phyloP scores from a whole-genome alignment of 1,140 invertebrate genomes.

The Eubasilissa regina region DNA sequence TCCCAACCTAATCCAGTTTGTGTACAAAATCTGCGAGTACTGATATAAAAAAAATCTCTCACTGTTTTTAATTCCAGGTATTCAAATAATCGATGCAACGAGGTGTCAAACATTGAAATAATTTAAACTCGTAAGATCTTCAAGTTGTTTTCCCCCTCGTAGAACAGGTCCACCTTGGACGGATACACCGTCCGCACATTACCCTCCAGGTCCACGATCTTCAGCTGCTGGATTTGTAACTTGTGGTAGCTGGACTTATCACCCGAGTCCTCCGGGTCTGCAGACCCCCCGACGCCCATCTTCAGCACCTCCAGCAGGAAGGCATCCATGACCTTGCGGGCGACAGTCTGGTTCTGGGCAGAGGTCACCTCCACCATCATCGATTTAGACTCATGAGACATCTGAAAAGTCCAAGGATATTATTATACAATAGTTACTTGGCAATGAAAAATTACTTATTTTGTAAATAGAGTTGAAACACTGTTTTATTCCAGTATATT shows the following conservation, averaged over 20 bases:
- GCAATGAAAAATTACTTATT: not conserved
- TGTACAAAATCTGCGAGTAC: too few relatives aligned
- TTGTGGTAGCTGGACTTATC: conserved; percentile 61
- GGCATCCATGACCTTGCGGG: conserved; percentile 80
- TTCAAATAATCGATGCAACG: too few relatives aligned
- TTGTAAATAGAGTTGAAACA: too few relatives aligned
- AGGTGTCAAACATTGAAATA: not conserved
- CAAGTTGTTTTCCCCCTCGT: conserved; percentile 67
- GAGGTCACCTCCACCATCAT: conserved; percentile 88
- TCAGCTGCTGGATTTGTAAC: conserved; percentile 79
- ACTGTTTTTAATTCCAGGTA: too few relatives aligned
- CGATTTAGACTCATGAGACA: conserved; percentile 76
- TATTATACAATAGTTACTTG: not conserved
- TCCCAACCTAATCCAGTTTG: too few relatives aligned
- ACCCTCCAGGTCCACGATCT: conserved; percentile 79
- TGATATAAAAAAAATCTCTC: too few relatives aligned
- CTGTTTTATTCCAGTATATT: too few relatives aligned
- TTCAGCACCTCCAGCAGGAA: conserved; percentile 77
- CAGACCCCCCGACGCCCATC: conserved; percentile 69
- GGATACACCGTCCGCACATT: conserved; percentile 83
- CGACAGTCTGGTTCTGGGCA: conserved; percentile 75
- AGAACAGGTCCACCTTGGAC: conserved; percentile 80
- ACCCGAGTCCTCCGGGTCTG: conserved; percentile 66
- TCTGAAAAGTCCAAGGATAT: conserved; percentile 64
- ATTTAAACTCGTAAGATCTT: conserved; percentile 59